Percentiles rank a stretch among this genome's conserved stretches.
Conservation (phyloP, 2,113 vertebrate species). For the Cichladusa arquata region DNA sequence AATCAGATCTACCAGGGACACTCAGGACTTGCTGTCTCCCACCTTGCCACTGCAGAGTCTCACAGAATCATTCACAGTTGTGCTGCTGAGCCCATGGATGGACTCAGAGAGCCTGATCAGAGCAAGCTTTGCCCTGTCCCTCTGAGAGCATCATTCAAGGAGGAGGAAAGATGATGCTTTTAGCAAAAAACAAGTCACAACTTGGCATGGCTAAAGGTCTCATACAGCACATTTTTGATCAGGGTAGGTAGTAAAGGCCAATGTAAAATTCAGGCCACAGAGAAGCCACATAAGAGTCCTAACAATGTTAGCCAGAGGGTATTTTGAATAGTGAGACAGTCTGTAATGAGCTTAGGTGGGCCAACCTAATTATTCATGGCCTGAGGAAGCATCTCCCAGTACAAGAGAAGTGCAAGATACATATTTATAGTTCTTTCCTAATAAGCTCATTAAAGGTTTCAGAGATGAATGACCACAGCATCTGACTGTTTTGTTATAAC, state of each 20-base stretch:
- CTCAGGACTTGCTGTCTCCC: background rate
- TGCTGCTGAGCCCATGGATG: background rate
- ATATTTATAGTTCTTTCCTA: slow-evolving; percentile 41
- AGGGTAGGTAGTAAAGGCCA: background rate
- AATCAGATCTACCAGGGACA: background rate
- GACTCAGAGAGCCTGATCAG: background rate
- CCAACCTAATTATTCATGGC: slow-evolving; percentile 13
- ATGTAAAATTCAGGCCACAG: background rate
- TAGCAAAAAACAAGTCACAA: background rate
- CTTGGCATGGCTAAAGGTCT: background rate
- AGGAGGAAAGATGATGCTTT: background rate
- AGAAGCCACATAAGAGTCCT: background rate
- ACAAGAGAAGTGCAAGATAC: background rate
- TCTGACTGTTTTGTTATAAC: background rate
- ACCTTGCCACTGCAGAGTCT: background rate
- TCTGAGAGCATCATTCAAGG: background rate
- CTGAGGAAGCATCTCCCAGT: background rate
- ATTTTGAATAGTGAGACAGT: background rate
- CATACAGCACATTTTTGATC: background rate
- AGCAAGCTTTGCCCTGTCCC: background rate
- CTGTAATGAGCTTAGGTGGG: slow-evolving; percentile 7
- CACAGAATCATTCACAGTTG: background rate
- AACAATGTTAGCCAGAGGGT: background rate
- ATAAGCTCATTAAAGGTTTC: slow-evolving; percentile 60
- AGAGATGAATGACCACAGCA: slow-evolving; percentile 33